Base-by-base conservation (phyloP, 2,113 vertebrate genomes). In the Dolichallabes microphthalmus region DNA sequence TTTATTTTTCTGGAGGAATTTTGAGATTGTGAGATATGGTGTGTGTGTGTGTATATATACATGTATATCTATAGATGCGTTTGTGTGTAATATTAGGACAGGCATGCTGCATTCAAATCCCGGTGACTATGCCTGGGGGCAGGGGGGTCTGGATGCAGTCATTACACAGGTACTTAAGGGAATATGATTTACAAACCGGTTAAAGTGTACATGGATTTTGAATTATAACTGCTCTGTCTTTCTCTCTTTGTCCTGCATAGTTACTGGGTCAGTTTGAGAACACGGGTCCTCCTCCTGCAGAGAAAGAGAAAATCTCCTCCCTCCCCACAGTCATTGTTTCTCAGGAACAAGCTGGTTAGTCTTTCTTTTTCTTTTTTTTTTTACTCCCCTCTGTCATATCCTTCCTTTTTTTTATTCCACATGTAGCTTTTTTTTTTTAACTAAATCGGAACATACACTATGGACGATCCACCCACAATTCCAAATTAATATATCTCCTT, bases 71-170 rank as follows among this genome's bases (percentile, higher is more conserved):
- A 8, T 45, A 45, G 7, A 45, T 45, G 5, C 78, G 35, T 83
- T 19, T 87, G 58, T 85, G 53, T 87, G 82, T 88, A 13, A 58
- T 50, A 55, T 7, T 92, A 99, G 98, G 97, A 97, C 96, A 0
- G 97, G 97, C 78, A 97, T 98, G 96, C 93, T 99, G 92, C 98
- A 99, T 91, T 99, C 97, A 15, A 99, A 97, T 79, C 98, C 98
- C 0, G 98, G 97, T 22, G 98, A 99, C 87, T 99, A 99, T 0
- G 98, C 97, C 0, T 99, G 98, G 98, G 98, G 98, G 86, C 97
- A 99, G 92, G 97, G 97, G 45, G 98, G 98, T 87, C 94, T 99
- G 9, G 98, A 99, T 22, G 97, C 98, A 1, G 97, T 99, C 71
- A 97, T 99, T 91, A 99, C 98, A 83, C 98, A 99, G 96, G 98